phyloP scores from a whole-genome alignment of 2,888 invertebrate species.

The Sinelater perroti region DNA sequence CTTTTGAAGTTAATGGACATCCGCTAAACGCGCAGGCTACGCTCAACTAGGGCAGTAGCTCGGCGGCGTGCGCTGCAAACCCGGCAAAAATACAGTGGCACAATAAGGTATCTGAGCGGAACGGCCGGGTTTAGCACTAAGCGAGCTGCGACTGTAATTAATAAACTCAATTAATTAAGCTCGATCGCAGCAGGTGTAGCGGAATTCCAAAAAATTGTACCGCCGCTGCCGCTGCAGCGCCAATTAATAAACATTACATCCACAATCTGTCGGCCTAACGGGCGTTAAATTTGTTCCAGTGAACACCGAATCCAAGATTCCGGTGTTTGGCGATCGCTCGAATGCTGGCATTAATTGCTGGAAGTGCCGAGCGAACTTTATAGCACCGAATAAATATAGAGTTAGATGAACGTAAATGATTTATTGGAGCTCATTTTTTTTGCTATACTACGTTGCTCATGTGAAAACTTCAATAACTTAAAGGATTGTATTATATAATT shows the following conservation, averaged over 20 bases:
- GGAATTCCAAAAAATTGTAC: constrained; percentile 13
- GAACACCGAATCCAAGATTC: constrained; percentile 5
- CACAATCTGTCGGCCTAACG: constrained; percentile 18
- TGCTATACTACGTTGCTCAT: too few species aligned
- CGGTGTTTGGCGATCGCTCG: too few species aligned
- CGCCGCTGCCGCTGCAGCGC: constrained; percentile 9
- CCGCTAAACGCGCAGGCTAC: too few species aligned
- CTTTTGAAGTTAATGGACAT: too few species aligned
- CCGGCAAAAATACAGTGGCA: constrained; percentile 4
- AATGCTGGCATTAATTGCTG: too few species aligned
- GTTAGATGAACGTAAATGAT: too few species aligned
- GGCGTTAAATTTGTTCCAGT: constrained; percentile 19
- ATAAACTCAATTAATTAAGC: constrained; percentile 31
- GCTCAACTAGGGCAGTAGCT: too few species aligned
- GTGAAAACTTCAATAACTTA: too few species aligned
- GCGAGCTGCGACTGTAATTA: constrained; percentile 23
- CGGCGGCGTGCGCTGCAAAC: not conserved
- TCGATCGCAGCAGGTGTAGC: constrained; percentile 30
- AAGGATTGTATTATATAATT: too few species aligned
- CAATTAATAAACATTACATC: constrained; percentile 24
- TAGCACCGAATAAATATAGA: too few species aligned
- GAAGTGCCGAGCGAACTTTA: too few species aligned
- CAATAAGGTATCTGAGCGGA: not conserved
- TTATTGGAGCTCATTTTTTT: too few species aligned
- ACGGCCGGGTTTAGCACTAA: not conserved